These are phyloP conservation scores for Coelopa pilipes DNA, from an alignment of 2,888 invertebrate species.

Conservation along the genomic window DNA sequence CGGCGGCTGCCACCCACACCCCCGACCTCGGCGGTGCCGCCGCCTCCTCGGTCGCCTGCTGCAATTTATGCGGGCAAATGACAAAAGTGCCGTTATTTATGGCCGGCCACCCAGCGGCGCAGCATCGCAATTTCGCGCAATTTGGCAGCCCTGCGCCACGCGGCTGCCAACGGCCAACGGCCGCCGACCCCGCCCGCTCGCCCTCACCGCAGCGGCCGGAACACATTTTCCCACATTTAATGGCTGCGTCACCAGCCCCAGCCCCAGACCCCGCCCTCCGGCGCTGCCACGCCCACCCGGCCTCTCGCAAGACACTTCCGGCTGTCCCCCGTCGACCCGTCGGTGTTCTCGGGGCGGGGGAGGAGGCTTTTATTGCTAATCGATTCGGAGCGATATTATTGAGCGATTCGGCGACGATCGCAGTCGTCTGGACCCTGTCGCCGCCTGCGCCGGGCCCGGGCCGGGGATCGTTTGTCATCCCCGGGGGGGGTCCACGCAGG, in stretches of 20 bases:
- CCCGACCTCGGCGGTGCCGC: neutral
- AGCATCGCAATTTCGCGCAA: constrained; percentile 35
- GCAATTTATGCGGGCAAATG: constrained; percentile 53
- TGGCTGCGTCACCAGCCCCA: neutral
- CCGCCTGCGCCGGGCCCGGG: constrained; percentile 2
- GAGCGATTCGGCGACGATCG: constrained; percentile 34
- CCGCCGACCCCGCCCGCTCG: neutral
- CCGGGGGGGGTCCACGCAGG: neutral
- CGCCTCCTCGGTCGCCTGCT: constrained; percentile 35
- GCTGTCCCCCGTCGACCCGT: neutral
- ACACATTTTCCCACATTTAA: constrained; percentile 28
- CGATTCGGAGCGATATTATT: constrained; percentile 49
- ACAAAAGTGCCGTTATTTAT: constrained; percentile 67
- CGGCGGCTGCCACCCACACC: neutral
- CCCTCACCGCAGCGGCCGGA: neutral
- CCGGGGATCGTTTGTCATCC: constrained; percentile 31
- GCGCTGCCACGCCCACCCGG: no score
- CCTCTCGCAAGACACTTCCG: constrained; percentile 14
- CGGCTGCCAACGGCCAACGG: constrained; percentile 7
- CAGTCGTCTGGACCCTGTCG: neutral
- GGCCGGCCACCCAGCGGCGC: constrained; percentile 43
- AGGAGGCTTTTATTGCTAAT: constrained; percentile 59
- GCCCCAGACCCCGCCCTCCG: neutral
- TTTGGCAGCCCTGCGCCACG: constrained; percentile 20
- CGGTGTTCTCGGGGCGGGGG: constrained; percentile 1